Base-by-base conservation (phyloP, 2,113 vertebrate species). In the Bubo blakistoni region DNA sequence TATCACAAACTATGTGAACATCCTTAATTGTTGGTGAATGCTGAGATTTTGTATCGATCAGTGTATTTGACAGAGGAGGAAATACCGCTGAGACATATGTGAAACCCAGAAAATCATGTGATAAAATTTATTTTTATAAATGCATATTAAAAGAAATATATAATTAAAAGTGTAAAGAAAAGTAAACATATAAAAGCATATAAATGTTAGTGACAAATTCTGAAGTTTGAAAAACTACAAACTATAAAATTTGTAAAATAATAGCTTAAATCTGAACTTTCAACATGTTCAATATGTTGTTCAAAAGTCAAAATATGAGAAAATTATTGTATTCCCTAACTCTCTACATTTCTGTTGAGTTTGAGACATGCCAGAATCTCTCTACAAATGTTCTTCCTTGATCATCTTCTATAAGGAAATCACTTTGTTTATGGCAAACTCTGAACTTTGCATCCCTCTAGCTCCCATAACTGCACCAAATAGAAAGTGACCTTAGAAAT, bases 1-100 rank as follows among this genome's bases (percentile, higher is more conserved):
- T 36, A 27, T 22, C 30, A 74, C 8, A 66, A 66, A 49, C 16
- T 36, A 7, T 2, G 2, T 58, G 36, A 78, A 78, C 55, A 29
- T 22, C 5, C 7, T 72, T 36, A 83, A 54, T 22, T 71, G 4
- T 16, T 61, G 24, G 4, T 84, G 20, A 81, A 70, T 10, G 5
- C 9, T 70, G 24, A 62, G 34, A 44, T 67, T 88, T 83, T 65
- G 3, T 40, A 40, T 63, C 11, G 42, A 18, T 30, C n/a, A 11
- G 0, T 52, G 9, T 65, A 15, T 72, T 76, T 38, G 2, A 46
- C 34, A 78, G 87, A 69, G 27, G n/a, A 72, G 3, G 9, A 42
- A 61, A 47, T 49, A 86, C 8, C 1, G 0, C 10, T 30, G 25
- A 80, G 25, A n/a, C 2, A 2, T 34, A 71, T 0, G 0, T 40